These are phyloP conservation scores for Drosophila nikananu DNA, from an alignment of 1,140 invertebrate species.

Conservation along the genomic window DNA sequence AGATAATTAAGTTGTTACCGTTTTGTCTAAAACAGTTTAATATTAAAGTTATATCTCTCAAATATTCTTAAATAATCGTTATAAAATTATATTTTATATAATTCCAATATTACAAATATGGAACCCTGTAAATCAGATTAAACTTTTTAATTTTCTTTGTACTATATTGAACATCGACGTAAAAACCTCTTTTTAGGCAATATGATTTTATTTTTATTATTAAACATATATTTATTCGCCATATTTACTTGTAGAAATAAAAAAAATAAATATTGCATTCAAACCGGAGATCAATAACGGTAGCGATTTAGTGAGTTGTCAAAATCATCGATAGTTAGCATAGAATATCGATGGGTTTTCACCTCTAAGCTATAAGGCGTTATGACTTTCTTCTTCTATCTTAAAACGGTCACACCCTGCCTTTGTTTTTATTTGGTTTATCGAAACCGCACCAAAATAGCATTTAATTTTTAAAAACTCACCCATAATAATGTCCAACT, in stretches of 20 bases:
- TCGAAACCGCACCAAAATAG: not conserved
- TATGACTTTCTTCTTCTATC: not conserved
- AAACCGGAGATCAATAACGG: not conserved
- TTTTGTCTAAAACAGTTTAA: too few relatives aligned
- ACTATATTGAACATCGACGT: too few relatives aligned
- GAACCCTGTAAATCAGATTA: too few relatives aligned
- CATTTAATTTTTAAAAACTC: constrained; percentile 17
- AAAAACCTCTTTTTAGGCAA: too few relatives aligned
- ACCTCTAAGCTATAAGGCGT: not conserved
- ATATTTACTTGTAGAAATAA: not conserved
- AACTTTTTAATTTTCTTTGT: too few relatives aligned
- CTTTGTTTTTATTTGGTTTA: constrained; percentile 40
- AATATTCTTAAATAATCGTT: too few relatives aligned
- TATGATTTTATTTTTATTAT: too few relatives aligned
- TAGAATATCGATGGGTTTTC: not conserved
- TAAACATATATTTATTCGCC: not conserved
- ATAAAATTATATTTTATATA: too few relatives aligned
- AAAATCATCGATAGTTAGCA: not conserved
- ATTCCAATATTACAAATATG: too few relatives aligned
- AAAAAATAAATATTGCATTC: not conserved
- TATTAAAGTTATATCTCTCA: too few relatives aligned
- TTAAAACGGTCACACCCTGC: constrained; percentile 12
- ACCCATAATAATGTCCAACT: constrained; percentile 44
- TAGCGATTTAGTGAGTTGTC: not conserved
- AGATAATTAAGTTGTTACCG: too few relatives aligned